Conservation (phyloP, 2,113 vertebrate genomes). For the Xenopus laevis region DNA sequence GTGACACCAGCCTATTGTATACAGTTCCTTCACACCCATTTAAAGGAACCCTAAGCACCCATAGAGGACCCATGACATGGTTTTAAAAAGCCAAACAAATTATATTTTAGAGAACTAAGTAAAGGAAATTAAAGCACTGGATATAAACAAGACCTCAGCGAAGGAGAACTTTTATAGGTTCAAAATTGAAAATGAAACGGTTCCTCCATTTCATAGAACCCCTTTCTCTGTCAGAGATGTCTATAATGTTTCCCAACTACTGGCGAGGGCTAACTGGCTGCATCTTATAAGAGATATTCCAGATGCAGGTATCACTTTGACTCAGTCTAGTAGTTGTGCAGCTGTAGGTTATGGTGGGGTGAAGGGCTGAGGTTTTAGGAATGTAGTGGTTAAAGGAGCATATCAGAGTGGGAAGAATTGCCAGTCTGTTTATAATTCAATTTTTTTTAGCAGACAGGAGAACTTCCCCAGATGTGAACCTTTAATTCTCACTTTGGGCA, state of each 20-base stretch:
- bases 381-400: neutral
- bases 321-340: neutral
- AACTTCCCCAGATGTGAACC: constrained; percentile 17
- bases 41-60: neutral
- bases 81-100: neutral
- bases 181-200: too few relatives aligned
- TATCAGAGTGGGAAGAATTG: constrained; percentile 6
- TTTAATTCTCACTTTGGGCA: neutral
- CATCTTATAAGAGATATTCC: neutral
- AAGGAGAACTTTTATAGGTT: too few relatives aligned
- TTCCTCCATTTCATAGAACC: too few relatives aligned
- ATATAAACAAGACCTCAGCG: neutral
- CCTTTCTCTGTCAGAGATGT: too few relatives aligned
- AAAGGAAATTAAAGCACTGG: neutral
- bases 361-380: neutral
- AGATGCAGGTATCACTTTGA: neutral
- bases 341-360: neutral
- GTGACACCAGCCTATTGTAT: neutral
- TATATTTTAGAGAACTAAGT: too few relatives aligned
- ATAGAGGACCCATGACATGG: neutral
- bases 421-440: constrained; percentile 23
- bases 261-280: neutral
- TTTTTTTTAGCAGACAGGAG: constrained; percentile 15
- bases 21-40: neutral
- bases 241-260: neutral